Percentiles rank a stretch among this genome's conserved stretches.
Evolutionary conservation across 1,140 invertebrate genomes (phyloP).

Genomic region (Drosophila obscura): DNA sequence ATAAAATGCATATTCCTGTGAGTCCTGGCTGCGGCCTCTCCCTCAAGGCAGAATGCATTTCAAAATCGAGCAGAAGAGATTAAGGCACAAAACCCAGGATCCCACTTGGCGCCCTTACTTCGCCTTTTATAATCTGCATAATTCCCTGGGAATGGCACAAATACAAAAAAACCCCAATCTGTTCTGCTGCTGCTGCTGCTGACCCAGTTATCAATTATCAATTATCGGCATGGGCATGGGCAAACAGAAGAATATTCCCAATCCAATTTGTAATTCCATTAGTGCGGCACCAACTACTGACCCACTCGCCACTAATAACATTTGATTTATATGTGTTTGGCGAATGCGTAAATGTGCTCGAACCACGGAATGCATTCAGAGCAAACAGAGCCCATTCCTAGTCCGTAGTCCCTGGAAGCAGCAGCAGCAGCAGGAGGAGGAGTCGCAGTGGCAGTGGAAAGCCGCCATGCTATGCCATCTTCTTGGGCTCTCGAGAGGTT

Average conservation of each 20-base stretch:
- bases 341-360: constrained; percentile 58
- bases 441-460: constrained; percentile 10
- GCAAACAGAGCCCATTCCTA: neutral
- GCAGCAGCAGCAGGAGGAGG: neutral
- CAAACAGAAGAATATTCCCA: constrained; percentile 43
- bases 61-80: constrained; percentile 21
- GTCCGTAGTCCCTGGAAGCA: neutral
- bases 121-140: neutral
- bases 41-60: constrained; percentile 31
- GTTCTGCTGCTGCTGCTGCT: constrained; percentile 10
- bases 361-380: constrained; percentile 53
- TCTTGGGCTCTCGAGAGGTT: constrained; percentile 49
- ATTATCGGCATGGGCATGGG: constrained; percentile 39
- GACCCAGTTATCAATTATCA: constrained; percentile 55
- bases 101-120: no score
- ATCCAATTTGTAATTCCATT: constrained; percentile 45
- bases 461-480: constrained; percentile 30
- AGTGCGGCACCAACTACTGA: constrained; percentile 6
- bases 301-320: constrained; percentile 33
- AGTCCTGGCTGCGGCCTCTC: neutral
- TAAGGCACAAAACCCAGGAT: neutral
- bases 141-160: no score
- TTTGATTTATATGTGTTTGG: constrained; percentile 68
- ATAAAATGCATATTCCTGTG: constrained; percentile 62
- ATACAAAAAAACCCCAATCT: neutral